phyloP scores from a whole-genome alignment of 2,797 vertebrate genomes.

The Urocyon cinereoargenteus region DNA sequence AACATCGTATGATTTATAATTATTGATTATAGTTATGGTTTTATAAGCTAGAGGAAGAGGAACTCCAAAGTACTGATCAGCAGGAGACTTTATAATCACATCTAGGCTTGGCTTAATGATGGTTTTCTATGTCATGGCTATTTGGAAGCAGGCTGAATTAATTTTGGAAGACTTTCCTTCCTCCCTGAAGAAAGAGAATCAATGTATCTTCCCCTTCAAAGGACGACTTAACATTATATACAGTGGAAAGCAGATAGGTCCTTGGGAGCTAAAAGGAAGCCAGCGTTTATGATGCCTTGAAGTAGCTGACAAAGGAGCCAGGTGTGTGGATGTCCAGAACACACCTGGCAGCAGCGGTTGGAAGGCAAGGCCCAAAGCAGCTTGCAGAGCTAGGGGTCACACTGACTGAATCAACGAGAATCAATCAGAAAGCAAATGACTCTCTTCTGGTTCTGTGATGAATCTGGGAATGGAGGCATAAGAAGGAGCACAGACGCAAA shows the following conservation, averaged over 20 bases:
- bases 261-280: background rate
- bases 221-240: background rate
- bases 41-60: background rate
- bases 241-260: background rate
- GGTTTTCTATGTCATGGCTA: background rate
- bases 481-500: background rate
- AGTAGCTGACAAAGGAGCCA: background rate
- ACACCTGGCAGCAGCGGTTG: fast-evolving
- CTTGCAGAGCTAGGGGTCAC: background rate
- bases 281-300: background rate
- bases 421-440: background rate
- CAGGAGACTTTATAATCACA: background rate
- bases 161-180: slow-evolving; percentile 16
- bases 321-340: too few relatives aligned
- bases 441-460: background rate
- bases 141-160: background rate
- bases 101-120: background rate
- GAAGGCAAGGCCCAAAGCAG: background rate
- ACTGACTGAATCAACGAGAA: background rate
- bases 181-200: background rate
- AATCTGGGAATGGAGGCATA: background rate
- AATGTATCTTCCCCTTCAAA: background rate
- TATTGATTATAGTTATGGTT: background rate
- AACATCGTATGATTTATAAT: background rate
- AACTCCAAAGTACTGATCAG: background rate